Base-by-base conservation (phyloP, 2,113 vertebrate genomes). In the Sceloporus undulatus region DNA sequence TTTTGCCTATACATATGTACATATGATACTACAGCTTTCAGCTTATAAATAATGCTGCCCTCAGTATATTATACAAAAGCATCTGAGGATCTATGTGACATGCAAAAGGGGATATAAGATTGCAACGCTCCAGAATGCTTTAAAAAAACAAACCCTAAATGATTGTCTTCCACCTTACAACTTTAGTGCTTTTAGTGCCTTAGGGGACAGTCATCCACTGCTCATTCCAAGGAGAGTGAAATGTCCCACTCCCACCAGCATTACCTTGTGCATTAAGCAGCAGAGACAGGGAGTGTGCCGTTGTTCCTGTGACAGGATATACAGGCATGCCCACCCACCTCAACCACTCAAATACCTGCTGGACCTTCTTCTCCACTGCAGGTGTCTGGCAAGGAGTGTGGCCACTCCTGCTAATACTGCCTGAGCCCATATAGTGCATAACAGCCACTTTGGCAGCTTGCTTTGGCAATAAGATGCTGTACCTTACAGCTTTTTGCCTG, bases 1-100 rank as follows among this genome's bases (percentile, higher is more conserved):
- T 89, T 92, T 80, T 75, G 85, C 92, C 95, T 90, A 81, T 94
- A 95, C 94, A 94, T 93, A 95, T 92, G 92, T 94, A 96, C 95
- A 96, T 92, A 79, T 91, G 91, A 93, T 91, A 93, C 92, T 94
- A 94, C 91, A 81, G 16, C 92, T 95, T 92, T 95, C 94, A 95
- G 95, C 96, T 84, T 95, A 95, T 95, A 95, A 92, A 95, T 90
- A 54, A 94, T 89, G 86, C 38, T 88, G 93, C 89, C 92, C 93
- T 96, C 92, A 91, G 91, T 90, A 87, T 79, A 68, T 85, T 75
- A 94, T 94, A 95, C 93, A 95, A 95, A 92, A 96, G 91, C 92
- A 86, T 91, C 90, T 93, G 88, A 93, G 92, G 91, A 93, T 92
- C 80, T 14, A 89, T 87, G 93, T 66, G 93, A 89, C 90, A 65